phyloP scores from a whole-genome alignment of 2,797 vertebrate genomes.

The Loriculus beryllinus region DNA sequence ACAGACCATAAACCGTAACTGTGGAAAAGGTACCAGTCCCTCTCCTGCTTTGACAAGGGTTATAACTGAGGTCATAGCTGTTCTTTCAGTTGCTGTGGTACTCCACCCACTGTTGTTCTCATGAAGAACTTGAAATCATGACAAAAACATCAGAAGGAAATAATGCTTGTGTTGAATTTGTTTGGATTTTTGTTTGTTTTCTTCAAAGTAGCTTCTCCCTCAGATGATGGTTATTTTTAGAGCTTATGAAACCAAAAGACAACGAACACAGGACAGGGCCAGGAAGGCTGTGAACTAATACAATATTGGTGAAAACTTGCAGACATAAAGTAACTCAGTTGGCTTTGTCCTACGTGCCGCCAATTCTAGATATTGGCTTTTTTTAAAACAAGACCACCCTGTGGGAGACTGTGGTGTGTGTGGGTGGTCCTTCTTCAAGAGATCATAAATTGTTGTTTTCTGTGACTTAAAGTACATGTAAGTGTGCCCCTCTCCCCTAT shows the following conservation, averaged over 20 bases:
- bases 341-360: background rate
- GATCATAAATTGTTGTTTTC: background rate
- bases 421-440: background rate
- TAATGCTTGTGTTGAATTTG: conserved; percentile 8
- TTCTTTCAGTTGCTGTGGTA: background rate
- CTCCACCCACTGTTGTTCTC: conserved; percentile 70
- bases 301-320: background rate
- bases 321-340: background rate
- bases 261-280: background rate
- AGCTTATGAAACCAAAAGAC: conserved; percentile 16
- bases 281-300: background rate
- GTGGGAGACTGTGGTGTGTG: rapidly evolving
- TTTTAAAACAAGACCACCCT: background rate
- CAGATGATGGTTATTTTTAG: conserved; percentile 43
- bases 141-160: conserved; percentile 51
- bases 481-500: background rate
- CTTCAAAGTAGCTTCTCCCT: conserved; percentile 30
- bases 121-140: conserved; percentile 41
- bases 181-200: conserved; percentile 39
- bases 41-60: background rate
- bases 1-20: background rate
- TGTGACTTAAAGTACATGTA: background rate
- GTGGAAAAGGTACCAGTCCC: background rate
- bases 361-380: background rate
- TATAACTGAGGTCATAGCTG: conserved; percentile 58